Evolutionary conservation across 2,888 invertebrate species (phyloP).

Genomic region (Cetonia aurata): DNA sequence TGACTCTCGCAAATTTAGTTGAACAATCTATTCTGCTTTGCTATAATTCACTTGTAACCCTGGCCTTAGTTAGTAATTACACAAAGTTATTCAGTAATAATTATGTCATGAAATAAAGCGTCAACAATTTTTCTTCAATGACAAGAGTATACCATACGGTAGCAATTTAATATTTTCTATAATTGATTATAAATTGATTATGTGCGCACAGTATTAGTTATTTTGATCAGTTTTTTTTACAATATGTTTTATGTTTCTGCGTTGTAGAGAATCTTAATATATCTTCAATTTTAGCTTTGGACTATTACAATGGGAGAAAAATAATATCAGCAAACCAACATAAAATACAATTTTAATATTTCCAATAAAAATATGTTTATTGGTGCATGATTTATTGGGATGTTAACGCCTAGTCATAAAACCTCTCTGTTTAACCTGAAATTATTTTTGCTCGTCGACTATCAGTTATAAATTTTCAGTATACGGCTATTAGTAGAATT

Average conservation of each 20-base stretch:
- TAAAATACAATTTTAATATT: constrained; percentile 56
- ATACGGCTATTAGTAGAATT: constrained; percentile 41
- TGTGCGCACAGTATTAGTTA: too few species aligned
- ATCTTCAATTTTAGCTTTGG: not conserved
- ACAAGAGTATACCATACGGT: too few species aligned
- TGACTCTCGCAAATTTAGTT: constrained; percentile 17
- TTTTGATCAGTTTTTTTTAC: too few species aligned
- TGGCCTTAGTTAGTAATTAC: constrained; percentile 20
- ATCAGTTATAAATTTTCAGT: constrained; percentile 49
- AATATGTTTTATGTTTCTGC: too few species aligned
- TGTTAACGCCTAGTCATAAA: constrained; percentile 53
- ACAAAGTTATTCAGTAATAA: not conserved
- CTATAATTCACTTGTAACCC: constrained; percentile 32
- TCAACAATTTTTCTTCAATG: too few species aligned
- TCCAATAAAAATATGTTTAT: constrained; percentile 55
- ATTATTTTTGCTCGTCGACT: constrained; percentile 47
- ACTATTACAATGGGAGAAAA: constrained; percentile 6
- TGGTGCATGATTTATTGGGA: constrained; percentile 55
- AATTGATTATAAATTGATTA: too few species aligned
- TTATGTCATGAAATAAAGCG: not conserved
- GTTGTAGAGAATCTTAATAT: too few species aligned
- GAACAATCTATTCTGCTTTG: constrained; percentile 14
- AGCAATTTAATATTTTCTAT: too few species aligned
- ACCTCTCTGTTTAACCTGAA: constrained; percentile 48
- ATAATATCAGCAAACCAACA: constrained; percentile 41